phyloP scores from a whole-genome alignment of 2,797 vertebrate species.

The Cetoscarus ocellatus region DNA sequence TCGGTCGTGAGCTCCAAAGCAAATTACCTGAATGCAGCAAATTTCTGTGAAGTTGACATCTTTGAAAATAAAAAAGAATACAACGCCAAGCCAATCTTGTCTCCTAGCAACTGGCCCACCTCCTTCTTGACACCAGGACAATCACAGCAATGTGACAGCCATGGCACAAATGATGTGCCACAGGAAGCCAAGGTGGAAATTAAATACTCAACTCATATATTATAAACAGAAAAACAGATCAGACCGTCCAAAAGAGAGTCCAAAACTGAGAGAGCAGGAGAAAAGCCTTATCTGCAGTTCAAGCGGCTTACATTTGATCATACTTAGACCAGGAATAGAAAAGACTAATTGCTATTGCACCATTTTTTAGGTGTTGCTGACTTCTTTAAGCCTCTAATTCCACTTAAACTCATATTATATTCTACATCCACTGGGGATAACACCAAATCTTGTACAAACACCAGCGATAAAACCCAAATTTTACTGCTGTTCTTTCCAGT shows the following conservation, averaged over 20 bases:
- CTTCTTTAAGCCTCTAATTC: slow-evolving; percentile 5
- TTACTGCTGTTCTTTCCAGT: background rate
- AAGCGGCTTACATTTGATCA: background rate
- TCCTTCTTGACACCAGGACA: slow-evolving; percentile 63
- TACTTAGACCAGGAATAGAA: background rate
- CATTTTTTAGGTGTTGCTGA: background rate
- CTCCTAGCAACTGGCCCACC: slow-evolving; percentile 82
- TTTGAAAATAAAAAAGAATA: slow-evolving; percentile 40
- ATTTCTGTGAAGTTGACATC: slow-evolving; percentile 47
- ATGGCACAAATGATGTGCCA: slow-evolving; percentile 47
- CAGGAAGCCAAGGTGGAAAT: slow-evolving; percentile 38
- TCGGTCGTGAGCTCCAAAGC: slow-evolving; percentile 1
- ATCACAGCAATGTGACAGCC: slow-evolving; percentile 63
- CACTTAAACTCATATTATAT: background rate
- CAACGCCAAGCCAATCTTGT: slow-evolving; percentile 59
- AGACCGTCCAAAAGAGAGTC: background rate
- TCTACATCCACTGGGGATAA: background rate
- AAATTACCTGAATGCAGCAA: slow-evolving; percentile 41
- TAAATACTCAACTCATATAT: slow-evolving; percentile 14
- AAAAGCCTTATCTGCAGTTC: background rate
- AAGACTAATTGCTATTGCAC: background rate
- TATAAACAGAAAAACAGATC: slow-evolving; percentile 13
- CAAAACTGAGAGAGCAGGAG: background rate
- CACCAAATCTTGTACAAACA: slow-evolving; percentile 3
- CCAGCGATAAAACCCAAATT: background rate